Evolutionary conservation across 2,797 vertebrate genomes (phyloP).

Genomic region (Vireo griseus): DNA sequence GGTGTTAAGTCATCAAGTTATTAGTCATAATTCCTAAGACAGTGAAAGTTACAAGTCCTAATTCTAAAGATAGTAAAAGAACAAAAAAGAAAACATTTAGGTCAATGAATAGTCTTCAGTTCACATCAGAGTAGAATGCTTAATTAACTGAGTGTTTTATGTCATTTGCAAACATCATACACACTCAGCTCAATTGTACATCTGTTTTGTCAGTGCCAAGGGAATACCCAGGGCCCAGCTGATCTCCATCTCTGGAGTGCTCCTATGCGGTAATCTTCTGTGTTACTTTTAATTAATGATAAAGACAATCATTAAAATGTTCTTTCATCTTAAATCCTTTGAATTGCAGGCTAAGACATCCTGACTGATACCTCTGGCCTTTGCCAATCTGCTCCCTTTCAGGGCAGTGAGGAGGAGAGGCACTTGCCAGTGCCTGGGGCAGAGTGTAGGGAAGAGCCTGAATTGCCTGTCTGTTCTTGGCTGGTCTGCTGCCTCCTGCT

Average conservation of each 20-base stretch:
- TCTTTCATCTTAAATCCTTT: neutral
- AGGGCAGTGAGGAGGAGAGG: neutral
- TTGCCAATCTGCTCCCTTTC: neutral
- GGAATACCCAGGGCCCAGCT: neutral
- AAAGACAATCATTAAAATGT: neutral
- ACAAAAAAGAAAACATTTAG: neutral
- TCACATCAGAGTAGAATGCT: neutral
- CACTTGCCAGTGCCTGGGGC: too few species aligned
- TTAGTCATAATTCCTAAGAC: neutral
- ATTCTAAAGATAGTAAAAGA: neutral
- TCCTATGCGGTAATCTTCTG: neutral
- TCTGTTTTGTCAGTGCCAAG: neutral
- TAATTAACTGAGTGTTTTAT: conserved; percentile 35
- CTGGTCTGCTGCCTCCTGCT: neutral
- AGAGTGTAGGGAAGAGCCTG: neutral
- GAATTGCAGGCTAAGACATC: neutral
- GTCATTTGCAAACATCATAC: conserved; percentile 13
- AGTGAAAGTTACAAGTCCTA: neutral
- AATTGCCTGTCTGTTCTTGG: rapidly evolving
- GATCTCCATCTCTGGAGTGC: neutral
- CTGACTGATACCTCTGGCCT: neutral
- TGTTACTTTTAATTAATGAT: conserved; percentile 11
- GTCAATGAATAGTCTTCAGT: neutral
- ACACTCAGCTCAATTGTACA: neutral
- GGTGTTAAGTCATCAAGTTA: neutral